A percentile compares a stretch with the other conserved stretches of the same genome.
Evolutionary conservation across 2,113 vertebrate genomes (phyloP).

Genomic region (Alectura lathami): DNA sequence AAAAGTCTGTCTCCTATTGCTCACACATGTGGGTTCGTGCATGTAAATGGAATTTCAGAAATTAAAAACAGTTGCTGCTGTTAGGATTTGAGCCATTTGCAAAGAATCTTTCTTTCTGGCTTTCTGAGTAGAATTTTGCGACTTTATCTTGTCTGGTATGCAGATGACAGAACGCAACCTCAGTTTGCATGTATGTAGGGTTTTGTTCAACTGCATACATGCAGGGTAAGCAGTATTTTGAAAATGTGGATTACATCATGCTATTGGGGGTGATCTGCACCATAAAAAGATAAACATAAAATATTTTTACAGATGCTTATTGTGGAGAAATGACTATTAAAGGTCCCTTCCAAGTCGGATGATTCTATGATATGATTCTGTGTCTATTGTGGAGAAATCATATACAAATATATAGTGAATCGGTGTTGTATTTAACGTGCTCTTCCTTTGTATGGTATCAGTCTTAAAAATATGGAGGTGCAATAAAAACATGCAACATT

Average conservation of each 20-base stretch:
- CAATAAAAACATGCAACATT: background rate
- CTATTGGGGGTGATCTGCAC: background rate
- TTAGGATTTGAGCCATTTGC: background rate
- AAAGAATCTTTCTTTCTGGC: background rate
- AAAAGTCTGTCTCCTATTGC: background rate
- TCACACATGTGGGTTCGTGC: accelerated
- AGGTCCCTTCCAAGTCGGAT: too few species aligned
- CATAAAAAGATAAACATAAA: background rate
- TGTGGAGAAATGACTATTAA: background rate
- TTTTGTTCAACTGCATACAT: background rate
- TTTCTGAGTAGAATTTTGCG: background rate
- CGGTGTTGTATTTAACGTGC: background rate
- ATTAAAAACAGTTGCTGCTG: background rate
- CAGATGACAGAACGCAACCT: background rate
- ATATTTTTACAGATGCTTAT: background rate
- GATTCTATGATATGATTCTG: too few species aligned
- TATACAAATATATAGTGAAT: background rate
- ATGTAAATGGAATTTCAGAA: background rate
- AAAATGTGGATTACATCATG: background rate
- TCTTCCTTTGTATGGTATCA: background rate
- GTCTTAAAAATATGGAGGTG: background rate
- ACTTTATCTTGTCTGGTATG: background rate
- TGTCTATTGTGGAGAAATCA: background rate
- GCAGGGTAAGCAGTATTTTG: background rate
- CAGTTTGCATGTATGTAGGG: accelerated